phyloP scores from a whole-genome alignment of 1,140 invertebrate species.

The Amyelois transitella region DNA sequence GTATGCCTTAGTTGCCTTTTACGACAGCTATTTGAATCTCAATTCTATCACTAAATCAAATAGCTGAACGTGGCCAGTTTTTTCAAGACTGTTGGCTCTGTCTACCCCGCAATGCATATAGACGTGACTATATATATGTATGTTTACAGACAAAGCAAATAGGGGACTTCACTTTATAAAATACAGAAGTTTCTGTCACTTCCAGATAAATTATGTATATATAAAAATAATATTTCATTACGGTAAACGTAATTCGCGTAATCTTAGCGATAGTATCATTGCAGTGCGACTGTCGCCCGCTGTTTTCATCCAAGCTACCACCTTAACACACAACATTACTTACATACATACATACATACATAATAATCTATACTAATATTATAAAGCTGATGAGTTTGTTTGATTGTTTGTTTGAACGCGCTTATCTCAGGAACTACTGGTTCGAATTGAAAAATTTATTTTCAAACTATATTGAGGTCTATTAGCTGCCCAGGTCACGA shows the following conservation, averaged over 20 bases:
- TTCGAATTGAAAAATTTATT: no score
- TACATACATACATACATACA: neutral
- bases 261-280: constrained; percentile 48
- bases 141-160: neutral
- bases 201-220: constrained; percentile 28
- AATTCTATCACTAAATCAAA: no score
- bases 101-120: no score
- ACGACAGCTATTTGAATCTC: no score
- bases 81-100: no score
- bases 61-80: no score
- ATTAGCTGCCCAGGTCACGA: no score
- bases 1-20: no score
- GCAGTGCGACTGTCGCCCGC: constrained; percentile 36
- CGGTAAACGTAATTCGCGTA: constrained; percentile 67
- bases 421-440: no score
- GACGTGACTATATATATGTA: no score
- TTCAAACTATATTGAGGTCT: neutral
- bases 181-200: constrained; percentile 7
- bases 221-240: constrained; percentile 53
- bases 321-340: neutral
- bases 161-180: neutral
- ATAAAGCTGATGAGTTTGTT: no score
- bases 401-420: no score
- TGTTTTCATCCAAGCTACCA: constrained; percentile 46
- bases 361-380: neutral